Percentiles rank a stretch among this genome's conserved stretches.
Evolutionary conservation across 2,888 invertebrate genomes (phyloP).

Genomic region (Oscheius myriophilus): DNA sequence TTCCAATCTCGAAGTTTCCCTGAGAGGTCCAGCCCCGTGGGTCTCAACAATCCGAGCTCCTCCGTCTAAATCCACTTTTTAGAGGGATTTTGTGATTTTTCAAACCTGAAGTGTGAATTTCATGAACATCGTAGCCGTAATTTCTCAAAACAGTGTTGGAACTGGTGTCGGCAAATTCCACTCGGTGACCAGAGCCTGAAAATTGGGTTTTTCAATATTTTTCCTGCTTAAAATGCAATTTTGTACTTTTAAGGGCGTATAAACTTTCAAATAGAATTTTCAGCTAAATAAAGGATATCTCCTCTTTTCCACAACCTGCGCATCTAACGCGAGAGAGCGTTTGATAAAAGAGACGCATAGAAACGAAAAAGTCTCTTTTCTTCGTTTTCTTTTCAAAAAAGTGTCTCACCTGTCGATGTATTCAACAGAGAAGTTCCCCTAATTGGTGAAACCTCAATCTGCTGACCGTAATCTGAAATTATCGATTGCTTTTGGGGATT

Average conservation of each 20-base stretch:
- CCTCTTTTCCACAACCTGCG: too few species aligned
- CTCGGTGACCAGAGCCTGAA: slow-evolving; percentile 32
- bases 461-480: slow-evolving; percentile 52
- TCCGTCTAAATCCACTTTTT: slow-evolving; percentile 50
- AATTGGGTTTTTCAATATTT: not conserved
- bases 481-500: not conserved
- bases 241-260: too few species aligned
- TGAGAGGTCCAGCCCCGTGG: slow-evolving; percentile 60
- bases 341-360: too few species aligned
- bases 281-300: too few species aligned
- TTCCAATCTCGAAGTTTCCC: slow-evolving; percentile 42
- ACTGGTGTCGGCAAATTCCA: slow-evolving; percentile 27
- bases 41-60: slow-evolving; percentile 67
- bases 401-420: slow-evolving; percentile 29
- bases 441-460: slow-evolving; percentile 47
- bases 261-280: too few species aligned
- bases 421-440: slow-evolving; percentile 31
- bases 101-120: slow-evolving; percentile 66
- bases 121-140: slow-evolving; percentile 68
- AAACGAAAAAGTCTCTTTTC: not conserved
- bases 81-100: not conserved
- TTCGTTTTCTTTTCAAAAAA: not conserved
- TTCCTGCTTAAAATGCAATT: not conserved
- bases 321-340: not conserved
- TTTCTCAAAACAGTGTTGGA: slow-evolving; percentile 53